Conservation (phyloP, 2,113 vertebrate genomes). For the Festucalex cinctus region DNA sequence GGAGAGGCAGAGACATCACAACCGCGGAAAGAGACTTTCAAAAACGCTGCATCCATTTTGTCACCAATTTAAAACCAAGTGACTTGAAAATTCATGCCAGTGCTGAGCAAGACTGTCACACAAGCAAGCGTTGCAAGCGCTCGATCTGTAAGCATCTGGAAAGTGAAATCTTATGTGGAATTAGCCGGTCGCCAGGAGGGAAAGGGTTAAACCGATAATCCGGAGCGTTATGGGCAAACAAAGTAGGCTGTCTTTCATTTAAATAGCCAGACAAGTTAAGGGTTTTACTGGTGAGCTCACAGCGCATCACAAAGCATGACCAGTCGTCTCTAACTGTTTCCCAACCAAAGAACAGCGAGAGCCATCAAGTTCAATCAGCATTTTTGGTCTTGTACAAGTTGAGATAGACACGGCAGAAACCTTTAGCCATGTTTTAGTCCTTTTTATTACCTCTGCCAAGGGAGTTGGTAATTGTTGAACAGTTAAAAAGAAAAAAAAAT, state of each 20-base stretch:
- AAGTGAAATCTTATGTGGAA: slow-evolving; percentile 15
- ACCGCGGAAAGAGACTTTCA: slow-evolving; percentile 34
- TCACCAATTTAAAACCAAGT: slow-evolving; percentile 23
- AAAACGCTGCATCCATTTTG: slow-evolving; percentile 58
- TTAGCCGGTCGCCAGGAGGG: slow-evolving; percentile 7
- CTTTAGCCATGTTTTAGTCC: too few relatives aligned
- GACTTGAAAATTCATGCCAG: slow-evolving; percentile 31
- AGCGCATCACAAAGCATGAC: slow-evolving; percentile 32
- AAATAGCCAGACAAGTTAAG: slow-evolving; percentile 51
- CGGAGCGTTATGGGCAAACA: slow-evolving; percentile 25
- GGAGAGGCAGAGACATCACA: slow-evolving; percentile 56
- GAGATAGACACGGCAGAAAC: slow-evolving; percentile 15
- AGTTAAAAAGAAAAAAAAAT: too few relatives aligned
- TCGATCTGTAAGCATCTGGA: slow-evolving; percentile 11
- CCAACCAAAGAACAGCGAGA: slow-evolving; percentile 54
- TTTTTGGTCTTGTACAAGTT: slow-evolving; percentile 15
- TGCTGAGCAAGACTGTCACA: slow-evolving; percentile 21
- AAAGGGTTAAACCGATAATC: slow-evolving; percentile 40
- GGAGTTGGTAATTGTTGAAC: too few relatives aligned
- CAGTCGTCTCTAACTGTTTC: slow-evolving; percentile 48
- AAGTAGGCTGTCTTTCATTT: slow-evolving; percentile 27
- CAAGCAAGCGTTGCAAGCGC: slow-evolving; percentile 14
- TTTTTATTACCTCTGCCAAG: too few relatives aligned
- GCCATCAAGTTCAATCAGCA: slow-evolving; percentile 58
- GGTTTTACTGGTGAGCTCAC: slow-evolving; percentile 41